Conservation (phyloP, 1,140 invertebrate genomes). For the Dendroctonus ponderosae region DNA sequence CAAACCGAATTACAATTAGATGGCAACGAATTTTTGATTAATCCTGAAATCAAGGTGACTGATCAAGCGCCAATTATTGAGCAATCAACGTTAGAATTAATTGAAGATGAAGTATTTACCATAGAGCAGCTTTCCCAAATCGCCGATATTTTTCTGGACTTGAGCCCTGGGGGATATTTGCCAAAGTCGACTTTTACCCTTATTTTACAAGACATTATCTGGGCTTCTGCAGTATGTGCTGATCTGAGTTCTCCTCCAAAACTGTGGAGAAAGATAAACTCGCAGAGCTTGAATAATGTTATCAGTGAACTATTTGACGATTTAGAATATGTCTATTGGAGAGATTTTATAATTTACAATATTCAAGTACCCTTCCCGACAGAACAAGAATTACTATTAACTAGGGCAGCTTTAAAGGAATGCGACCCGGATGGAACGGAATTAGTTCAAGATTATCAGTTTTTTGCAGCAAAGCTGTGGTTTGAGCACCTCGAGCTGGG, state of each 20-base stretch:
- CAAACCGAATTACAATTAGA: slow-evolving; percentile 41
- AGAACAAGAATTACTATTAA: slow-evolving; percentile 53
- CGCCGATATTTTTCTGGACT: slow-evolving; percentile 53
- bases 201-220: slow-evolving; percentile 58
- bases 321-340: slow-evolving; percentile 58
- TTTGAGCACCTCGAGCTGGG: slow-evolving; percentile 52
- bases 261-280: slow-evolving; percentile 55
- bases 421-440: slow-evolving; percentile 52
- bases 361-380: slow-evolving; percentile 56
- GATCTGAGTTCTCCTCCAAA: slow-evolving; percentile 48
- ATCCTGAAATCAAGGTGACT: slow-evolving; percentile 32
- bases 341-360: slow-evolving; percentile 61
- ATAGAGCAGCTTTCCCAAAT: slow-evolving; percentile 55
- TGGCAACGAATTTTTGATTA: slow-evolving; percentile 36
- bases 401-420: slow-evolving; percentile 51
- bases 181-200: slow-evolving; percentile 56
- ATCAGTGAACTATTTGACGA: slow-evolving; percentile 55
- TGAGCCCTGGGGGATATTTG: slow-evolving; percentile 56
- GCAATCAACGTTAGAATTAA: slow-evolving; percentile 38
- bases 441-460: slow-evolving; percentile 43
- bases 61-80: slow-evolving; percentile 32
- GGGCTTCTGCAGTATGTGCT: slow-evolving; percentile 53
- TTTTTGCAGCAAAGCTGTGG: slow-evolving; percentile 53
- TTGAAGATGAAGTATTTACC: slow-evolving; percentile 51
- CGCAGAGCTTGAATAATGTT: slow-evolving; percentile 52